Conservation (phyloP, 2,113 vertebrate species). For the Bolborhynchus lineola region DNA sequence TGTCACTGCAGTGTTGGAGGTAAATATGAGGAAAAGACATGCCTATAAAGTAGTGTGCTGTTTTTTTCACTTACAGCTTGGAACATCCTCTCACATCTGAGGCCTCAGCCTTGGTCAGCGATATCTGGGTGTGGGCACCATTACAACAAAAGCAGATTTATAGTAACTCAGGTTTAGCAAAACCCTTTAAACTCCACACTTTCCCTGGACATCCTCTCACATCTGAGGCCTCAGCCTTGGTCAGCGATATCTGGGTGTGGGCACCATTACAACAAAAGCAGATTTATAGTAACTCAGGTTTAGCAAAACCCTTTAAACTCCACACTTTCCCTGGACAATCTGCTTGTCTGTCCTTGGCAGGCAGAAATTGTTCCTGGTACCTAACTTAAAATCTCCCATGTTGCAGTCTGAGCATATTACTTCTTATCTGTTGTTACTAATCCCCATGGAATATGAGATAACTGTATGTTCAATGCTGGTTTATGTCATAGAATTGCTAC, state of each 20-base stretch:
- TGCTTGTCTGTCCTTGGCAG: not conserved
- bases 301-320: not conserved
- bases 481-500: not conserved
- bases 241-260: not conserved
- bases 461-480: not conserved
- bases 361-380: not conserved
- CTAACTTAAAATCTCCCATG: not conserved
- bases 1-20: not conserved
- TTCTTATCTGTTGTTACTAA: not conserved
- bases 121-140: not conserved
- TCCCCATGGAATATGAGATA: not conserved
- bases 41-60: not conserved
- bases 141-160: not conserved
- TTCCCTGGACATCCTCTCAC: not conserved
- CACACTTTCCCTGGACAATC: not conserved
- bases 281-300: not conserved
- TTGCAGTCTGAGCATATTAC: not conserved
- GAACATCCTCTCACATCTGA: not conserved
- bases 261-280: not conserved
- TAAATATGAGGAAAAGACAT: not conserved
- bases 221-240: not conserved
- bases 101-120: not conserved
- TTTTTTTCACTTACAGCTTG: not conserved
- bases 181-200: not conserved
- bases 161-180: not conserved